phyloP scores from a whole-genome alignment of 2,797 vertebrate species.

The Falco cherrug region DNA sequence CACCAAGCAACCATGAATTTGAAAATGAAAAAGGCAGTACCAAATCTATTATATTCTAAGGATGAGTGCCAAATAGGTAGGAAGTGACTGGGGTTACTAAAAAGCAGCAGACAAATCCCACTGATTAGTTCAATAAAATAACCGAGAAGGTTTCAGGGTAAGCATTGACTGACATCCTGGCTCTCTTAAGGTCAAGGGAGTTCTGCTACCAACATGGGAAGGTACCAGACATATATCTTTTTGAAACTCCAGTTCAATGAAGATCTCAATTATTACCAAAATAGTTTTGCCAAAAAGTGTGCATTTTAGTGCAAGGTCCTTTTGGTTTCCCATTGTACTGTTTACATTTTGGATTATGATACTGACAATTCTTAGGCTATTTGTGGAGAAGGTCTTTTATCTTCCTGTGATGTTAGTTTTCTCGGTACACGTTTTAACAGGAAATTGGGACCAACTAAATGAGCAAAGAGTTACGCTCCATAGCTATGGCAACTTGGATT shows the following conservation, averaged over 20 bases:
- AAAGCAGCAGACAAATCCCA: not conserved
- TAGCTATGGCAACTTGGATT: not conserved
- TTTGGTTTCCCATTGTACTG: not conserved
- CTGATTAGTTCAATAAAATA: not conserved
- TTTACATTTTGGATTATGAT: not conserved
- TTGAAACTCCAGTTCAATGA: not conserved
- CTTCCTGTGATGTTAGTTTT: not conserved
- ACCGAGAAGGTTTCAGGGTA: not conserved
- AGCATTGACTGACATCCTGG: not conserved
- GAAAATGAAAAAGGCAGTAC: conserved; percentile 47
- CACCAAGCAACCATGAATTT: conserved; percentile 13
- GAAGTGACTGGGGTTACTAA: not conserved
- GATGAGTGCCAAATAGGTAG: conserved; percentile 1
- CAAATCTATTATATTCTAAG: not conserved
- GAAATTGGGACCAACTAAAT: not conserved
- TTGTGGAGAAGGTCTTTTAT: not conserved
- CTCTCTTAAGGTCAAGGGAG: not conserved
- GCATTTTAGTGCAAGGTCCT: not conserved
- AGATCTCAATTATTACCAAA: not conserved
- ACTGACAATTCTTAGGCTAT: not conserved
- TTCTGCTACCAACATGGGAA: not conserved
- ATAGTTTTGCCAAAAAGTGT: not conserved
- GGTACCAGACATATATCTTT: not conserved
- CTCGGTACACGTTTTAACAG: not conserved
- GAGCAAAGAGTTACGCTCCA: not conserved